Evolutionary conservation across 2,113 vertebrate genomes (phyloP).

Genomic region (Chaetops frenatus): DNA sequence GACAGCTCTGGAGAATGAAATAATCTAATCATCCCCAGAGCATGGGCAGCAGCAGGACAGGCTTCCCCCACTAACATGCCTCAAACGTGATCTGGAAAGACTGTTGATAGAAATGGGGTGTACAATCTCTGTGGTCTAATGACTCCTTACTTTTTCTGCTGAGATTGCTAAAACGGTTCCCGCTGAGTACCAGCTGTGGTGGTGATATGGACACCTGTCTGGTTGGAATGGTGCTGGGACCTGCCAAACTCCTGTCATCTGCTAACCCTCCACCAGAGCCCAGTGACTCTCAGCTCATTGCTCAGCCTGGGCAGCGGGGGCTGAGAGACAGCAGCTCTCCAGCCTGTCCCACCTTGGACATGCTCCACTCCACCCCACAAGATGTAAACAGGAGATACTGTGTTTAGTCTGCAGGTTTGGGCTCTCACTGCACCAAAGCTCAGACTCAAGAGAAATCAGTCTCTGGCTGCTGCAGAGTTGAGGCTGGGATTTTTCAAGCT

Average conservation of each 20-base stretch:
- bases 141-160: slow-evolving; percentile 39
- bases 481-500: not conserved
- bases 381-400: slow-evolving; percentile 44
- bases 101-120: not conserved
- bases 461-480: not conserved
- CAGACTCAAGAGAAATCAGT: not conserved
- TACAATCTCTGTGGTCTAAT: not conserved
- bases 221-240: not conserved
- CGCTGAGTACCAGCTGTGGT: not conserved
- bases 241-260: slow-evolving; percentile 35
- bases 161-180: not conserved
- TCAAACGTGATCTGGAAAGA: slow-evolving; percentile 34
- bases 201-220: slow-evolving; percentile 3
- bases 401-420: slow-evolving; percentile 55
- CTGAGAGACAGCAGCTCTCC: not conserved
- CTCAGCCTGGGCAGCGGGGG: not conserved
- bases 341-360: not conserved
- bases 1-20: slow-evolving; percentile 49
- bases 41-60: slow-evolving; percentile 36
- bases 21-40: slow-evolving; percentile 48
- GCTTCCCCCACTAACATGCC: slow-evolving; percentile 6
- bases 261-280: not conserved
- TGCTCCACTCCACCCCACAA: not conserved
- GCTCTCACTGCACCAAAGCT: not conserved
- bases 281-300: not conserved